phyloP scores from a whole-genome alignment of 2,113 vertebrate species.

The Syngnathus typhle region DNA sequence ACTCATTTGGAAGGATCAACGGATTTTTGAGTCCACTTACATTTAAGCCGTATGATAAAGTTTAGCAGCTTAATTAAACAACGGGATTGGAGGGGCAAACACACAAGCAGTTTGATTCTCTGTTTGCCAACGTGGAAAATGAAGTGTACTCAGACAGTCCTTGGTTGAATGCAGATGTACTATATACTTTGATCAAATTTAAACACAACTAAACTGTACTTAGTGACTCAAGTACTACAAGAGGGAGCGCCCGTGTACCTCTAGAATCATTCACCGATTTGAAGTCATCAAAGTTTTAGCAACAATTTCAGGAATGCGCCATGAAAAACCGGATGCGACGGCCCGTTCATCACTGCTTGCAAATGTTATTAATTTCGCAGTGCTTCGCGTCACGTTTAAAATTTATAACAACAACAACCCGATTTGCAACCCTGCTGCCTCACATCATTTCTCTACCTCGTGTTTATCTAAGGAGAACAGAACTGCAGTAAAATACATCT shows the following conservation, averaged over 20 bases:
- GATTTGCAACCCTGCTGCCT: neutral
- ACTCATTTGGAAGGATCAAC: slow-evolving; percentile 40
- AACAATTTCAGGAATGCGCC: neutral
- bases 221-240: too few relatives aligned
- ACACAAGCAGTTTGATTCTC: slow-evolving; percentile 22
- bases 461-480: slow-evolving; percentile 8
- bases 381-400: neutral
- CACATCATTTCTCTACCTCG: neutral
- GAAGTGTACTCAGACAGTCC: too few relatives aligned
- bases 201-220: too few relatives aligned
- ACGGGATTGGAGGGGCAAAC: slow-evolving; percentile 1
- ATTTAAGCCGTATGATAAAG: slow-evolving; percentile 1
- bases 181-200: too few relatives aligned
- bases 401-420: neutral
- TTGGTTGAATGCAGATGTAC: too few relatives aligned
- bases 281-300: too few relatives aligned
- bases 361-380: neutral
- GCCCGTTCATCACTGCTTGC: neutral
- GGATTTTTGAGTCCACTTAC: slow-evolving; percentile 12
- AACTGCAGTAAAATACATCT: slow-evolving; percentile 22
- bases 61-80: slow-evolving; percentile 44
- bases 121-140: too few relatives aligned
- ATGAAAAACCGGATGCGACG: neutral
- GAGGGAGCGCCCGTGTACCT: too few relatives aligned
- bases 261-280: too few relatives aligned